phyloP scores from a whole-genome alignment of 2,888 invertebrate species.

The Lasiommata megera region DNA sequence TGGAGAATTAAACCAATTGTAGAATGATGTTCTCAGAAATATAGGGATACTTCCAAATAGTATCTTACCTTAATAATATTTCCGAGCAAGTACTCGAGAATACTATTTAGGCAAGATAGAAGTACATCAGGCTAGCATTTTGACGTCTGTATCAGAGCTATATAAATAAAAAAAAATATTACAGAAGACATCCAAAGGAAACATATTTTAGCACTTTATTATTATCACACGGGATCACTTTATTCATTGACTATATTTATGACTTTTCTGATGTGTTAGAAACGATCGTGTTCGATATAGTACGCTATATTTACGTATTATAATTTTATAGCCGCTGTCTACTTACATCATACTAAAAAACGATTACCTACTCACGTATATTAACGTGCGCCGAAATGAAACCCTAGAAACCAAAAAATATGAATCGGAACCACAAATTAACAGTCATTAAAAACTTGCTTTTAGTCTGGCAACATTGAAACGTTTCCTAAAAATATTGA shows the following conservation, averaged over 20 bases:
- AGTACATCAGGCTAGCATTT: too few species aligned
- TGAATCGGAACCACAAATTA: background rate
- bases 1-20: too few species aligned
- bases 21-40: too few species aligned
- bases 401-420: background rate
- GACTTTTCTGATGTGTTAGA: background rate
- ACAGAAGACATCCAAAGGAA: too few species aligned
- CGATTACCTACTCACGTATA: background rate
- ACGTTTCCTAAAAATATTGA: conserved; percentile 4
- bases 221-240: background rate
- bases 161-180: too few species aligned
- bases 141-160: too few species aligned
- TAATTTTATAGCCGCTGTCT: conserved; percentile 6
- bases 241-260: background rate
- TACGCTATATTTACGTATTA: background rate
- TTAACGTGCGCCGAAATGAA: background rate
- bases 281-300: background rate
- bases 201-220: background rate
- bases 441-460: conserved; percentile 4
- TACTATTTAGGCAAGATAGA: too few species aligned
- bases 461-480: conserved; percentile 10
- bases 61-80: too few species aligned
- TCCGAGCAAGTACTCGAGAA: too few species aligned
- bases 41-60: too few species aligned
- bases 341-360: conserved; percentile 9